phyloP scores from a whole-genome alignment of 2,888 invertebrate species.

The Eulithis testata region DNA sequence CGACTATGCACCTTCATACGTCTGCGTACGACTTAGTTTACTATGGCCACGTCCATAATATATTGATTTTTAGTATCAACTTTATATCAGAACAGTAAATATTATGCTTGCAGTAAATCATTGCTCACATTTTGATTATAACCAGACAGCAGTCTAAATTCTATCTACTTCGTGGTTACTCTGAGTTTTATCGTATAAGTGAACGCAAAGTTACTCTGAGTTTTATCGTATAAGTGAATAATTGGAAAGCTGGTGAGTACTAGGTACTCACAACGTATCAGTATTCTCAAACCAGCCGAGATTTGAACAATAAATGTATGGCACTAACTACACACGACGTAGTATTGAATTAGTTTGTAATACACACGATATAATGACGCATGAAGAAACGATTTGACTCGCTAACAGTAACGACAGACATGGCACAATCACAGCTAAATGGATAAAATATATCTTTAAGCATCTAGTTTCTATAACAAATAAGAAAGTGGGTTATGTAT shows the following conservation, averaged over 20 bases:
- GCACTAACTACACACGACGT: conserved; percentile 14
- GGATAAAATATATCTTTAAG: no score
- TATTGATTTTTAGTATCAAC: not conserved
- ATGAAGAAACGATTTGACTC: conserved; percentile 4
- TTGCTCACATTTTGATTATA: not conserved
- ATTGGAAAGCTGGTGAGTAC: no score
- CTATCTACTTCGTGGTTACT: no score
- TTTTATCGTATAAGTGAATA: no score
- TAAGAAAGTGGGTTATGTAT: no score
- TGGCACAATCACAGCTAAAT: not conserved
- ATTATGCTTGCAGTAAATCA: conserved; percentile 1
- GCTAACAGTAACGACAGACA: not conserved
- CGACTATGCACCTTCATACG: conserved; percentile 16
- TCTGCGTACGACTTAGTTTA: conserved; percentile 1
- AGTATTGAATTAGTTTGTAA: conserved; percentile 1
- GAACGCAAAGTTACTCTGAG: no score
- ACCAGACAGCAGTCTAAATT: not conserved
- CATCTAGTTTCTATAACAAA: no score
- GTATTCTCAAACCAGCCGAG: conserved; percentile 19
- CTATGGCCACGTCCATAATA: not conserved
- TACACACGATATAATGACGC: not conserved
- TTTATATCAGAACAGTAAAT: not conserved
- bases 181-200: no score
- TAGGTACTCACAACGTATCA: no score
- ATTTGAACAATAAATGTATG: conserved; percentile 15